These are phyloP conservation scores for Rallus crepitans DNA, from an alignment of 2,797 vertebrate genomes.

Conservation along the genomic window DNA sequence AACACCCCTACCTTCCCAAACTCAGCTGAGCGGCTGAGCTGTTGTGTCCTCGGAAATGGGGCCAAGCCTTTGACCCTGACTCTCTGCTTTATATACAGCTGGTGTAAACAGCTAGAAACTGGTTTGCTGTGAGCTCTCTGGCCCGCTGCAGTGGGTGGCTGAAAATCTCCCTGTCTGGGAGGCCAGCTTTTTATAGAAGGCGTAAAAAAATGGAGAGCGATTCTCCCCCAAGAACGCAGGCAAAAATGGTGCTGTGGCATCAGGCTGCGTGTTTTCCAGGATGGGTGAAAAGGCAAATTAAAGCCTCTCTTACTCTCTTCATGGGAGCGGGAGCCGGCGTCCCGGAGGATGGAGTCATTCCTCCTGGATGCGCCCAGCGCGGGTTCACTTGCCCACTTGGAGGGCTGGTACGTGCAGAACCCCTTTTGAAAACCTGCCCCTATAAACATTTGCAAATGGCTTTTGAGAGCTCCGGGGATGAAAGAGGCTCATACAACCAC, in stretches of 20 bases:
- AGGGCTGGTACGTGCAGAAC: background rate
- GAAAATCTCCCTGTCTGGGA: background rate
- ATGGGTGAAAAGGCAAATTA: background rate
- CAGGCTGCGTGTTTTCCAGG: background rate
- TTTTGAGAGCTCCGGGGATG: background rate
- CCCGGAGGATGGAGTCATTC: background rate
- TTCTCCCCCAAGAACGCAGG: background rate
- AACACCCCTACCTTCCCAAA: background rate
- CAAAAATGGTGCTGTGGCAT: background rate
- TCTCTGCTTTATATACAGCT: background rate
- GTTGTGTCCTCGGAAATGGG: accelerated
- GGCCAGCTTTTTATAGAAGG: background rate
- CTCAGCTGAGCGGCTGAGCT: accelerated
- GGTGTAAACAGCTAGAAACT: background rate
- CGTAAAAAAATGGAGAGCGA: background rate
- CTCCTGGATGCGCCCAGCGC: accelerated
- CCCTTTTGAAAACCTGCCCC: conserved; percentile 12
- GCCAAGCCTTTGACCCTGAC: background rate
- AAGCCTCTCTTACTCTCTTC: background rate
- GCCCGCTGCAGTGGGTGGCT: background rate
- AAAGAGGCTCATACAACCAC: conserved; percentile 21
- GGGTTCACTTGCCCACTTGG: background rate
- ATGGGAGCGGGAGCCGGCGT: accelerated
- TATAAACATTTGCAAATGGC: conserved; percentile 37
- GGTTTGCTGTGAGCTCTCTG: background rate